A percentile compares a stretch with the other conserved stretches of the same genome.
Conservation (phyloP, 1,140 invertebrate genomes). For the Neodiprion pinetum region DNA sequence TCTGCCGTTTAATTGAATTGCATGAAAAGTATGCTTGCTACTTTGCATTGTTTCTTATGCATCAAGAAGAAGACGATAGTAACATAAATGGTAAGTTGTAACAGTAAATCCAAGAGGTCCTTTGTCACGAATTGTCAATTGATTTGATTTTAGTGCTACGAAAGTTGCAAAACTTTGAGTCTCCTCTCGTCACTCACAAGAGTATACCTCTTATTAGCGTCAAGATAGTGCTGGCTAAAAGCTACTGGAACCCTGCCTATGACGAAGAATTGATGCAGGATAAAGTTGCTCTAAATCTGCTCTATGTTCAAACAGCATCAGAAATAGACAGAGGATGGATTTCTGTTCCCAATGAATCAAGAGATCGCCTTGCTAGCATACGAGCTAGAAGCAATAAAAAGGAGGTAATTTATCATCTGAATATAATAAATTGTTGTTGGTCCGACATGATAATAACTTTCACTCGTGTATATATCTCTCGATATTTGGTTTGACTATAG, state of each 20-base stretch:
- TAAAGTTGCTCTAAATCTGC: conserved; percentile 81
- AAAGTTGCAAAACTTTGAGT: conserved; percentile 95
- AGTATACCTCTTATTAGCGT: conserved; percentile 51
- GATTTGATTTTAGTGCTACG: conserved; percentile 71
- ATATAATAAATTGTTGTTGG: conserved; percentile 9
- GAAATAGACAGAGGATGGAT: conserved; percentile 91
- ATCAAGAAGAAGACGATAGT: conserved; percentile 78
- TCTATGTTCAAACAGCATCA: conserved; percentile 86
- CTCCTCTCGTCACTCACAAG: conserved; percentile 89
- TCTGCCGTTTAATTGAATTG: conserved; percentile 78
- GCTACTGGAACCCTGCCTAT: conserved; percentile 88
- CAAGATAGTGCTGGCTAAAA: conserved; percentile 50
- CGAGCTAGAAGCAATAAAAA: conserved; percentile 79
- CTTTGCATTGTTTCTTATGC: conserved; percentile 88
- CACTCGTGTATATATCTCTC: background rate
- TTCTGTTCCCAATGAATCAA: conserved; percentile 72
- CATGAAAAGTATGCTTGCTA: conserved; percentile 80
- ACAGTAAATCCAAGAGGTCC: background rate
- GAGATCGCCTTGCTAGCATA: conserved; percentile 72
- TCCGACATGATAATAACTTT: too few species aligned
- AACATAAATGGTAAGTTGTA: conserved; percentile 67
- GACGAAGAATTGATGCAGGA: conserved; percentile 84
- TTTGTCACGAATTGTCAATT: background rate
- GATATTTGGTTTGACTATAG: too few species aligned
- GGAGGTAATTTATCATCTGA: conserved; percentile 68